Percentiles rank a stretch among this genome's conserved stretches.
Evolutionary conservation across 2,797 vertebrate species (phyloP).

Genomic region (Crenichthys baileyi): DNA sequence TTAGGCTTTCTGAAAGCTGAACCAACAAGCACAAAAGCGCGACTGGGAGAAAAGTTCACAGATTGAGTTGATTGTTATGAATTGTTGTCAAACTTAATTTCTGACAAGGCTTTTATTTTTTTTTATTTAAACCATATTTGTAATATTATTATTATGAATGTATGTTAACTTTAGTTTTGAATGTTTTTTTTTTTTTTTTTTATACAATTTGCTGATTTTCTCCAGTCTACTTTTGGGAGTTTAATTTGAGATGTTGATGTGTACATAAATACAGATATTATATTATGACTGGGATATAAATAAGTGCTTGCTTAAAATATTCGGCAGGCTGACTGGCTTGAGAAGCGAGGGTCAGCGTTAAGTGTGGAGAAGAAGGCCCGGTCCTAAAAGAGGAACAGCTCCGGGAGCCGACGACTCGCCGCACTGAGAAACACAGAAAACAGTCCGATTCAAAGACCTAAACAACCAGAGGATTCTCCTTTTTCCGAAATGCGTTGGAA

Average conservation of each 20-base stretch:
- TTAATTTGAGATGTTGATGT: constrained; percentile 50
- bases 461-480: background rate
- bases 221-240: constrained; percentile 42
- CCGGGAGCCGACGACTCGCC: too few species aligned
- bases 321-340: constrained; percentile 8
- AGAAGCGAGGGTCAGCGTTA: constrained; percentile 10
- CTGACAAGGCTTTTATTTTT: background rate
- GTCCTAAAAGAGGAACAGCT: constrained; percentile 12
- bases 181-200: constrained; percentile 53
- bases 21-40: constrained; percentile 39
- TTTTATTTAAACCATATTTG: constrained; percentile 61
- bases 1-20: background rate
- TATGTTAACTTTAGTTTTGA: constrained; percentile 52
- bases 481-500: background rate
- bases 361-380: constrained; percentile 15
- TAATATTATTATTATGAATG: constrained; percentile 47
- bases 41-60: constrained; percentile 4
- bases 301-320: constrained; percentile 66
- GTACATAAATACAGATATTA: constrained; percentile 74
- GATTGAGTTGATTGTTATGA: constrained; percentile 14
- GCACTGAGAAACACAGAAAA: too few species aligned
- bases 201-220: constrained; percentile 59
- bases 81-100: background rate
- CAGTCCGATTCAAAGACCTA: too few species aligned
- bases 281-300: constrained; percentile 61